Evolutionary conservation across 2,797 vertebrate species (phyloP), one percentile per base, ranked within the genome.

Genomic region (Pangasius krempfi): DNA sequence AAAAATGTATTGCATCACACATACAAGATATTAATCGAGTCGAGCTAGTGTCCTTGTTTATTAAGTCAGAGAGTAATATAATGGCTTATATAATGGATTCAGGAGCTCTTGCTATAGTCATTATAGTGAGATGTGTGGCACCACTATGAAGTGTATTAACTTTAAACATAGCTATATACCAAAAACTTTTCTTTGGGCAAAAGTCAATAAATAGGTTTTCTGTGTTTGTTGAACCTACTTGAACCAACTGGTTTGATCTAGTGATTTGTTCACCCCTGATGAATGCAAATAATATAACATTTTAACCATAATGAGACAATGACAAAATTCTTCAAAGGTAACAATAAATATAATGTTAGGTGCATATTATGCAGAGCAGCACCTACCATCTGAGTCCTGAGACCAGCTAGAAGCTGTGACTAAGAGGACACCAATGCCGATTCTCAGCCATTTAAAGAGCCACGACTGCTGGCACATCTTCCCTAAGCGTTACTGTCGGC

Each of bases 341-440:
- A 81, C 30, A 40, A 6, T 44, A 2, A 82, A 40, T 62, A 58
- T 83, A n/a, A 83, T 66, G 3, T 20, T 64, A 20, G 3, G 8
- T 10, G 40, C 16, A 84, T 84, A 66, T 20, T 40, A 56, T 7
- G 6, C 13, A 40, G 68, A 47, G 9, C 8, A 58, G 18, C 20
- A 60, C 92, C 91, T 94, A 97, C 96, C 96, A 90, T 97, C 96
- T 12, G 95, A 92, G 88, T 96, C 95, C 92, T 97, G 96, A 91
- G 94, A 92, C 0, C 92, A 91, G 84, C 94, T 94, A 84, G 91
- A 90, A 87, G 94, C 93, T 27, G 94, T 90, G 88, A 96, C 92
- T 92, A 96, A 92, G 78, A 96, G 94, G 40, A 96, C 91, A 83
- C 93, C 93, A 12, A 93, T 92, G 93, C 93, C 92, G 37, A 94